A percentile compares a stretch with the other conserved stretches of the same genome.
phyloP scores from a whole-genome alignment of 2,888 invertebrate species.

The Apotomis turbidana region DNA sequence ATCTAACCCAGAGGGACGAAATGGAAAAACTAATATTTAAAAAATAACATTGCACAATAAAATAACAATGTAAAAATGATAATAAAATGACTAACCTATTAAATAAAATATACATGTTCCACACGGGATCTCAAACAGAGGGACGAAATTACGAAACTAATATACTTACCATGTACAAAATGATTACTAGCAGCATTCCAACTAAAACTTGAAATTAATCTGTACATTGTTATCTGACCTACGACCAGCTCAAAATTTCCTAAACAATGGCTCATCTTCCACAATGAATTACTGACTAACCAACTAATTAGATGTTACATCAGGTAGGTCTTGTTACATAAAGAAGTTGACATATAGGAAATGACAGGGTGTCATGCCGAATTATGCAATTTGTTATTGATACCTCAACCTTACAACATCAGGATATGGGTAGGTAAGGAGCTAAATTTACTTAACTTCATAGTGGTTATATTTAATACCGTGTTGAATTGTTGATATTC shows the following conservation, averaged over 20 bases:
- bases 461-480: not conserved
- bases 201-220: too few species aligned
- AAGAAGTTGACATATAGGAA: slow-evolving; percentile 31
- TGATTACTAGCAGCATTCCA: too few species aligned
- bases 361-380: slow-evolving; percentile 24
- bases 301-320: slow-evolving; percentile 22
- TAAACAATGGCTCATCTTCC: slow-evolving; percentile 20
- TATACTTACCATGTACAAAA: too few species aligned
- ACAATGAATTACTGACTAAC: slow-evolving; percentile 18
- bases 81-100: too few species aligned
- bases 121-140: too few species aligned
- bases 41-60: too few species aligned
- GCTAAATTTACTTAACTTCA: not conserved
- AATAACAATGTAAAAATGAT: too few species aligned
- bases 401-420: slow-evolving; percentile 18
- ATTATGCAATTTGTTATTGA: slow-evolving; percentile 34
- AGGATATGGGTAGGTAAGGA: not conserved
- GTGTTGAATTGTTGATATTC: too few species aligned
- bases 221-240: not conserved
- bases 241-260: slow-evolving; percentile 15
- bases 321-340: slow-evolving; percentile 27
- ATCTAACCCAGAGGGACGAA: too few species aligned
- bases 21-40: too few species aligned
- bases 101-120: too few species aligned
- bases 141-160: too few species aligned